Evolutionary conservation across 2,888 invertebrate genomes (phyloP).

Genomic region (Neoaliturus tenellus): DNA sequence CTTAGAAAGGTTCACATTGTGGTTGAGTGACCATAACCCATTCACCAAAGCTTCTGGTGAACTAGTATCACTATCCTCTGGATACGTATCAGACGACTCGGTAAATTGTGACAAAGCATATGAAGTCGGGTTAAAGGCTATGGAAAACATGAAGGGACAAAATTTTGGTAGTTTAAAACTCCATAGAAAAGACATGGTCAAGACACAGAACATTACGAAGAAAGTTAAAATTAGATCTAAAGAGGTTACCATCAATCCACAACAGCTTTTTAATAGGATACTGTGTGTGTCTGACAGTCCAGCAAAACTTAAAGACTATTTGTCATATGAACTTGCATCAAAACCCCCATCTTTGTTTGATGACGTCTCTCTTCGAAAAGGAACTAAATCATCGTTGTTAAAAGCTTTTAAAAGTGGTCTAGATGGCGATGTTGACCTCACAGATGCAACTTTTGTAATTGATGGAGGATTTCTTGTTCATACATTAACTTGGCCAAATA

Average conservation of each 20-base stretch:
- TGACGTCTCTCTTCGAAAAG: not conserved
- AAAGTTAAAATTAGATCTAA: not conserved
- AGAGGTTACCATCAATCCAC: not conserved
- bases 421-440: not conserved
- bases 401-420: not conserved
- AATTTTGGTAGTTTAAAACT: not conserved
- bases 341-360: not conserved
- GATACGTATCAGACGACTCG: not conserved
- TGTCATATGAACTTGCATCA: not conserved
- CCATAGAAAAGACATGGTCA: not conserved
- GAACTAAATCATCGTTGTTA: not conserved
- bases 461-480: constrained; percentile 25
- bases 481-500: not conserved
- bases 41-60: not conserved
- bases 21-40: not conserved
- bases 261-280: constrained; percentile 2
- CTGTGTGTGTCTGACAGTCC: not conserved
- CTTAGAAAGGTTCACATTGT: not conserved
- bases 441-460: not conserved
- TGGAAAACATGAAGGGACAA: not conserved
- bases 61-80: not conserved
- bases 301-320: not conserved
- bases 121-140: not conserved
- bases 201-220: not conserved
- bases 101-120: not conserved